Conservation (phyloP, 2,113 vertebrate species). For the human region GRCh38 chr6:91299501-91300000, state of each 20-base stretch:
- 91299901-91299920: slow-evolving; percentile 48
- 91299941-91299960: neutral
- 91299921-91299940: neutral
- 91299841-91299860: slow-evolving; percentile 56
- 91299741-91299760: slow-evolving; percentile 80
- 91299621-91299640: slow-evolving; percentile 29
- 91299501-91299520: slow-evolving; percentile 27
- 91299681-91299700: slow-evolving; percentile 53
- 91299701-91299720: slow-evolving; percentile 59
- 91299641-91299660: neutral
- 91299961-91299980: neutral
- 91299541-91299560: slow-evolving; percentile 40
- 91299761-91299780: slow-evolving; percentile 77
- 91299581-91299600: slow-evolving; percentile 35
- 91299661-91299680: slow-evolving; percentile 64
- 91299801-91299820: slow-evolving; percentile 79
- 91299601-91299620: neutral
- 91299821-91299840: slow-evolving; percentile 74
- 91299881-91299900: neutral
- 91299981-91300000: neutral
- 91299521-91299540: slow-evolving; percentile 22
- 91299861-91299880: neutral
- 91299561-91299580: slow-evolving; percentile 56
- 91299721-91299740: slow-evolving; percentile 75
- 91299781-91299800: slow-evolving; percentile 73